Evolutionary conservation across 1,140 invertebrate genomes (phyloP), one percentile per base, ranked within the genome.

Genomic region (Myzus persicae): DNA sequence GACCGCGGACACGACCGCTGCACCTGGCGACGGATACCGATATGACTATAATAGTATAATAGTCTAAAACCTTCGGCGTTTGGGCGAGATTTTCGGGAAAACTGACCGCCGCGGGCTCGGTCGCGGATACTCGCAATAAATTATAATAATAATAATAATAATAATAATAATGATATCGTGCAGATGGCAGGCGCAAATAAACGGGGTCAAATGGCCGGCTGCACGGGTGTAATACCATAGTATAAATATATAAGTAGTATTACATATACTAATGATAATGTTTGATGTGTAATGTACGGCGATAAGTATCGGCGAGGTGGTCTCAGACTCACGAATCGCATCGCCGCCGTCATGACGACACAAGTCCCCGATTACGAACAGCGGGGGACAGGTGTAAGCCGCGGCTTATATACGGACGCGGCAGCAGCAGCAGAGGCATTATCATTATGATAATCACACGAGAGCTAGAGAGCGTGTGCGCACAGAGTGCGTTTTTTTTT

Each of bases 371-470:
- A 87, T 44, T 18, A 46, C 20, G 24, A 88, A 26, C 18, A 46
- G 18, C 20, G n/a, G 46, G n/a, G 46, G 87, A 38, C 87, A 89
- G 87, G 87, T 89, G 87, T 36, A 22, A 3, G 20, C 48, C 42
- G 54, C 7, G 24, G 54, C 54, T 54, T 38, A n/a, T n/a, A n/a
- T n/a, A n/a, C n/a, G n/a, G n/a, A n/a, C n/a, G n/a, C 44, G 18
- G 46, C n/a, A 42, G 18, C 36, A 20, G 84, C 42, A 2, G 24
- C 40, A 31, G 24, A 26, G 22, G 36, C 88, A 26, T 89, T 88
- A 89, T 89, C 48, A 89, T 89, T 89, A 89, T 54, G 31, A 89
- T 89, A 48, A 89, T 89, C 46, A 51, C 40, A 22, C 46, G 87
- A 38, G 87, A 38, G 7, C 85, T 8, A 31, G 85, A 31, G 26